Conservation (phyloP, 2,888 invertebrate genomes). For the Cantharis flavilabris region DNA sequence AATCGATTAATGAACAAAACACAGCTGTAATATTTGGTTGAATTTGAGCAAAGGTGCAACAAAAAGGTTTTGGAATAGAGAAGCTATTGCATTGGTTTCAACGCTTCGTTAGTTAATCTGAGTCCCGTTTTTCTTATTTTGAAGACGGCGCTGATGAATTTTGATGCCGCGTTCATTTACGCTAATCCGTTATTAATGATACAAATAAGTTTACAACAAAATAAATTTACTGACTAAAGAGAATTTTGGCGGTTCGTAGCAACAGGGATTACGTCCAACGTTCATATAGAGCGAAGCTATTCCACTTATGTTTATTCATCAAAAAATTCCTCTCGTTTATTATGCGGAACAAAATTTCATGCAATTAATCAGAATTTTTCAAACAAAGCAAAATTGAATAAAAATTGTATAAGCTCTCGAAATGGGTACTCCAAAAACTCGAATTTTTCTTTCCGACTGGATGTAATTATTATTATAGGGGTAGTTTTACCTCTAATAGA, state of each 20-base stretch:
- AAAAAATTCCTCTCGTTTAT: neutral
- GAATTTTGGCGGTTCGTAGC: neutral
- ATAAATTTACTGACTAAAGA: neutral
- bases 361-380: neutral
- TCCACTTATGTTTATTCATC: neutral
- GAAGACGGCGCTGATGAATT: neutral
- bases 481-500: neutral
- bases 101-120: neutral
- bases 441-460: neutral
- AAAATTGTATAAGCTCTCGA: neutral
- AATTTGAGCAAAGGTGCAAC: neutral
- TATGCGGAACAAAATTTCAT: neutral
- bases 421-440: neutral
- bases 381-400: neutral
- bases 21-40: neutral
- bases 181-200: neutral
- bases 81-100: neutral
- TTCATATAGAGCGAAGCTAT: neutral
- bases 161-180: neutral
- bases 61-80: neutral
- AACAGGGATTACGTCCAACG: neutral
- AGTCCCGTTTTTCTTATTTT: neutral
- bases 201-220: neutral
- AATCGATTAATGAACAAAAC: neutral
- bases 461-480: neutral